These are phyloP conservation scores for Saccostrea glomerata DNA, from an alignment of 1,140 invertebrate genomes.

Conservation along the genomic window DNA sequence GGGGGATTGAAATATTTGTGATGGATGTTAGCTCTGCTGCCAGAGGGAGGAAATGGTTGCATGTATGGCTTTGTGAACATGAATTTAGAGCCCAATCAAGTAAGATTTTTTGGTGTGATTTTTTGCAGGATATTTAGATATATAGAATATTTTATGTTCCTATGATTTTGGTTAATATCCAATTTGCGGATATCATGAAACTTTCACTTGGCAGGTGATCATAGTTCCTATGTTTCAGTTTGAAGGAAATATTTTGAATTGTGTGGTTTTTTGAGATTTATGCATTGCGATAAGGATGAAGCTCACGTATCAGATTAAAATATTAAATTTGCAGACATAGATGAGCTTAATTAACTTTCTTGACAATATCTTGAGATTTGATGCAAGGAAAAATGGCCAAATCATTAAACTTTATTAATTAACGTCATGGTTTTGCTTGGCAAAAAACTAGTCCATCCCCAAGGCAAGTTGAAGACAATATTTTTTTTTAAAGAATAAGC, in stretches of 20 bases:
- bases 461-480: neutral
- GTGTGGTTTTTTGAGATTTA: neutral
- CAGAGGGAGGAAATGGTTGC: neutral
- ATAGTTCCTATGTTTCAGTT: neutral
- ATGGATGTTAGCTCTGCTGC: neutral
- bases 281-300: neutral
- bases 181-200: neutral
- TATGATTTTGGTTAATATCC: neutral
- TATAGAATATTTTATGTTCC: neutral
- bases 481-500: neutral
- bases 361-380: too few species aligned
- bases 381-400: too few species aligned
- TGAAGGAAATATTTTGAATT: neutral
- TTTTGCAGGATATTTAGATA: neutral
- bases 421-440: too few species aligned
- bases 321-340: neutral
- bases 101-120: neutral
- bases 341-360: neutral
- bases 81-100: neutral
- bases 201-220: neutral
- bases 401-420: too few species aligned
- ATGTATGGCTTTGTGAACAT: neutral
- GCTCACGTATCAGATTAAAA: neutral
- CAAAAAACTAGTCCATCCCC: too few species aligned
- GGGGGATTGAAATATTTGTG: neutral